Conservation (phyloP, 1,140 invertebrate species). For the Caenorhabditis remanei region DNA sequence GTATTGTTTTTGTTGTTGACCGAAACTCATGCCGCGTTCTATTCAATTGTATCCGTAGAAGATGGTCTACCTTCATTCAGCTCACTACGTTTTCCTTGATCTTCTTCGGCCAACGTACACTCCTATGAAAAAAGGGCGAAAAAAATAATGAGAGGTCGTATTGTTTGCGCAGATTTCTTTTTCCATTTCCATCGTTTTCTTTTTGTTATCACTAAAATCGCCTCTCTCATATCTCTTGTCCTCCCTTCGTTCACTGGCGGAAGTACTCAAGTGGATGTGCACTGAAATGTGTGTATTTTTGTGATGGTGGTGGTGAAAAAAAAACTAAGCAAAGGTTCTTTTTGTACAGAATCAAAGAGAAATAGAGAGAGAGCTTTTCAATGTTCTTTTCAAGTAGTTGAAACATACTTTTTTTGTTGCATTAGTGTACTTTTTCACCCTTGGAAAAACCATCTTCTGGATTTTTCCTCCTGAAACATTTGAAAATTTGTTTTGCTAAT, state of each 20-base stretch:
- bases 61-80: too few species aligned
- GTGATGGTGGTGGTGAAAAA: background rate
- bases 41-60: too few species aligned
- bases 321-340: background rate
- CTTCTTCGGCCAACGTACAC: too few species aligned
- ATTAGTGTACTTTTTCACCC: too few species aligned
- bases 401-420: too few species aligned
- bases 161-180: conserved; percentile 20
- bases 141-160: conserved; percentile 21
- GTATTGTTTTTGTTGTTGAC: too few species aligned
- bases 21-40: too few species aligned
- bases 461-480: too few species aligned
- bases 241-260: conserved; percentile 36
- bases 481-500: too few species aligned
- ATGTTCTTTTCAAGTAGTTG: background rate
- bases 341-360: background rate
- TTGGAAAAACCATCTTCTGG: too few species aligned
- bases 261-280: conserved; percentile 47
- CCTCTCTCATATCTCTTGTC: background rate
- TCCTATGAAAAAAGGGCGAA: background rate
- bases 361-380: background rate
- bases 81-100: too few species aligned
- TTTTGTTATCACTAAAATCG: conserved; percentile 17
- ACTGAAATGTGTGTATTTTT: conserved; percentile 40
- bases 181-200: conserved; percentile 3